Percentiles rank a stretch among this genome's conserved stretches.
Evolutionary conservation across 2,888 invertebrate genomes (phyloP).

Genomic region (Oligia strigilis): DNA sequence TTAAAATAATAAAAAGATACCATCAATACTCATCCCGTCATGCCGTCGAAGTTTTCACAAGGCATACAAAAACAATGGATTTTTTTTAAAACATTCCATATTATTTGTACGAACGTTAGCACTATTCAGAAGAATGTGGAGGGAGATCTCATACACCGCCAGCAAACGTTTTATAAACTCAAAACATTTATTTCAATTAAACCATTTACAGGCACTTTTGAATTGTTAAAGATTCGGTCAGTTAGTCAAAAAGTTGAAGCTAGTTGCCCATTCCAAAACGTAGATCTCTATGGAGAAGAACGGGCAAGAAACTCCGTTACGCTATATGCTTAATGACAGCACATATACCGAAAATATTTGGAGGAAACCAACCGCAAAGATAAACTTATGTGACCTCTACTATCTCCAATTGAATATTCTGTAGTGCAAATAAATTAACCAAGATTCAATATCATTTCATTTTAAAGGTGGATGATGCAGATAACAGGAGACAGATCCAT

Average conservation of each 20-base stretch:
- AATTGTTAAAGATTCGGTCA: too few relatives aligned
- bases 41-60: neutral
- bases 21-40: neutral
- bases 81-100: neutral
- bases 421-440: neutral
- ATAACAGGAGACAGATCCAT: too few relatives aligned
- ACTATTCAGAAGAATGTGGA: neutral
- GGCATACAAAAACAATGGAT: conserved; percentile 1
- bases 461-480: neutral
- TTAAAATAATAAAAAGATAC: neutral
- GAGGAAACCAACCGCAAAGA: neutral
- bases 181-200: too few relatives aligned
- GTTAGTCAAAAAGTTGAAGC: too few relatives aligned
- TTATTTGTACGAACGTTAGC: neutral
- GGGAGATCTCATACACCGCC: neutral
- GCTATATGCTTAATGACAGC: neutral
- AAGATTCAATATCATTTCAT: neutral
- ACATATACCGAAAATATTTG: conserved; percentile 2
- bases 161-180: neutral
- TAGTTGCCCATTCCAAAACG: too few relatives aligned
- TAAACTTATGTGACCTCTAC: neutral
- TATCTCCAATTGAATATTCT: neutral
- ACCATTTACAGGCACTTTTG: too few relatives aligned
- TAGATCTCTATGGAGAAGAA: too few relatives aligned
- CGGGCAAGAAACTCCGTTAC: too few relatives aligned